Evolutionary conservation across 2,797 vertebrate species (phyloP), one percentile per base, ranked within the genome.

Genomic region (Carapus acus): DNA sequence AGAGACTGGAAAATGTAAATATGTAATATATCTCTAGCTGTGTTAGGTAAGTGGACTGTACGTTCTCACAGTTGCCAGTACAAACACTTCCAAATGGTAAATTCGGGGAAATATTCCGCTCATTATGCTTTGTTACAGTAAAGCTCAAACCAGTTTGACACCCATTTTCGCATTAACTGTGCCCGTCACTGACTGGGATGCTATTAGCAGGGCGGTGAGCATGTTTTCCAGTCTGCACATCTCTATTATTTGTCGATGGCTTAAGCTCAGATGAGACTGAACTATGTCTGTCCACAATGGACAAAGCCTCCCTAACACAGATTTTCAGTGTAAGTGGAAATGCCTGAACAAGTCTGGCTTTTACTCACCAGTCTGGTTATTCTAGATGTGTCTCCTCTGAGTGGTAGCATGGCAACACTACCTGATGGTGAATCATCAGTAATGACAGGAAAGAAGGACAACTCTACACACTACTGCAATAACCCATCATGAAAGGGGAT

Each of bases 301-400:
- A 57, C 29, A 41, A 18, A 49, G 6, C 37, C 8, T 17, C 44
- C 33, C 24, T 17, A 12, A 51, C 41, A 19, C 43, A n/a, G 13
- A 17, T 29, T 17, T 38, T 1, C 23, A 37, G 1, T 2, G 19
- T 13, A 11, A 36, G 56, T 2, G 19, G 14, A 11, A 36, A 60
- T 12, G 12, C 0, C 16, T 14, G 23, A 24, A 18, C 7, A 37
- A 20, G 29, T 44, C 17, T 12, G 16, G 12, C 4, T 40, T 43
- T 29, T 49, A 8, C 21, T 8, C n/a, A 20, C 47, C 17, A 38
- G 20, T 12, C 22, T 24, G 6, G 12, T 37, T 13, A 16, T 38
- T 43, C 16, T 39, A 29, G 22, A 47, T 36, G 23, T 36, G 16
- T 3, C 38, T 31, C 3, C 17, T 18, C n/a, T 41, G n/a, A 29